phyloP scores from a whole-genome alignment of 2,888 invertebrate genomes.

The Dolichopus griseipennis region DNA sequence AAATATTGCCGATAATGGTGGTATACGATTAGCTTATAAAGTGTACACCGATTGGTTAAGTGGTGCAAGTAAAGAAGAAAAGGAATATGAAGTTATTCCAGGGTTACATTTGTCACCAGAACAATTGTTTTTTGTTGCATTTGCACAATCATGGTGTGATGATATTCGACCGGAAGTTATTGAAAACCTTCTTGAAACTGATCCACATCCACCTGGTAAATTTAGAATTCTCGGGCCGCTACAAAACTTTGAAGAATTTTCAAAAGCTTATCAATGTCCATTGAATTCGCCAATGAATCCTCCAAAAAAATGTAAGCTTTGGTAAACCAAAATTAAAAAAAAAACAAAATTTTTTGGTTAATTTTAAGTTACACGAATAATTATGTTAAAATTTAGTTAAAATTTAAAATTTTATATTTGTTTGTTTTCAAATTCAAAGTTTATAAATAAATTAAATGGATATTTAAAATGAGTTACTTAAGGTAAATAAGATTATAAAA shows the following conservation, averaged over 20 bases:
- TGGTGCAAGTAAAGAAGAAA: slow-evolving; percentile 48
- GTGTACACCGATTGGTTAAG: slow-evolving; percentile 38
- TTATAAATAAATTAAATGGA: too few species aligned
- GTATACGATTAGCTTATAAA: slow-evolving; percentile 24
- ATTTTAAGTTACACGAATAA: too few species aligned
- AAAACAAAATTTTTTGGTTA: too few species aligned
- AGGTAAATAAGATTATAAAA: too few species aligned
- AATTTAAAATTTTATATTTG: too few species aligned
- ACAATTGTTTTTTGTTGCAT: slow-evolving; percentile 26
- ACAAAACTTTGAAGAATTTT: slow-evolving; percentile 23
- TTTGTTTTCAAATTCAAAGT: too few species aligned
- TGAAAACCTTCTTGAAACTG: slow-evolving; percentile 20
- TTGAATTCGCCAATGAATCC: slow-evolving; percentile 13
- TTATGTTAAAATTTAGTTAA: too few species aligned
- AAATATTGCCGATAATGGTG: slow-evolving; percentile 28
- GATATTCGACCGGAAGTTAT: slow-evolving; percentile 23
- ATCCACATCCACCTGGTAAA: slow-evolving; percentile 24
- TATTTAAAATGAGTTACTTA: too few species aligned
- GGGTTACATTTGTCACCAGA: slow-evolving; percentile 22
- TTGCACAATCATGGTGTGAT: slow-evolving; percentile 26
- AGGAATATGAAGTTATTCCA: slow-evolving; percentile 26
- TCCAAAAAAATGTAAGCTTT: neutral
- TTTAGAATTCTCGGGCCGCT: slow-evolving; percentile 24
- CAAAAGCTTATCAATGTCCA: slow-evolving; percentile 22
- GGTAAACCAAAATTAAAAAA: too few species aligned